Conservation (phyloP, 2,888 invertebrate species). For the Branchellion lobata region DNA sequence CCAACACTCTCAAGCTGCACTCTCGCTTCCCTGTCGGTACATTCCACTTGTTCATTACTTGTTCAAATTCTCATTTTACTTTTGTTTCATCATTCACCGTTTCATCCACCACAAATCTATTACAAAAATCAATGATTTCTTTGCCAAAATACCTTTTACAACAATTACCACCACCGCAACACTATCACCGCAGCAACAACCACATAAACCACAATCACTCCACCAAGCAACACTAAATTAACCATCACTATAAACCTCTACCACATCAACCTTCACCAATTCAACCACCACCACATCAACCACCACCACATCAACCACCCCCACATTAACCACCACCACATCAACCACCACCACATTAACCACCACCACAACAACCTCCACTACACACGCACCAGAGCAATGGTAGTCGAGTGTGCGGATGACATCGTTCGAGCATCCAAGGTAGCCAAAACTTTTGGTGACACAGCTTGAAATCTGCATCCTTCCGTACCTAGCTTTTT, state of each 20-base stretch:
- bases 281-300: not conserved
- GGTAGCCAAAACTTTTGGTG: slow-evolving; percentile 45
- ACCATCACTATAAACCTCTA: too few relatives aligned
- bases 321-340: not conserved
- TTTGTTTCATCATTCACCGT: too few relatives aligned
- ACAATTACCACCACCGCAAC: too few relatives aligned
- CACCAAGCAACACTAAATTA: too few relatives aligned
- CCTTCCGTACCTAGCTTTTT: slow-evolving; percentile 40
- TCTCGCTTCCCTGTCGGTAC: slow-evolving; percentile 5
- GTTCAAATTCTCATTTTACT: not conserved
- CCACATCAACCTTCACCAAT: not conserved
- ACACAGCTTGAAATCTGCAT: slow-evolving; percentile 41
- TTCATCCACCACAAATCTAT: too few relatives aligned
- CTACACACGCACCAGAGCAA: slow-evolving; percentile 38
- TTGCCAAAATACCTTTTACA: too few relatives aligned
- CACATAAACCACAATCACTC: too few relatives aligned
- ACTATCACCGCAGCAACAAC: too few relatives aligned
- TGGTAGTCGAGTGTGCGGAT: slow-evolving; percentile 37
- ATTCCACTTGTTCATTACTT: not conserved
- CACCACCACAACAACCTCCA: not conserved
- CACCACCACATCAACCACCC: not conserved
- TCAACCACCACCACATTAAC: slow-evolving; percentile 3
- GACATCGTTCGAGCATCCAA: slow-evolving; percentile 45
- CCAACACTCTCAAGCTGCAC: slow-evolving; percentile 43
- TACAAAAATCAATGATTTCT: too few relatives aligned